Evolutionary conservation across 2,113 vertebrate species (phyloP), one percentile per base, ranked within the genome.

Genomic region (Piprites chloris): DNA sequence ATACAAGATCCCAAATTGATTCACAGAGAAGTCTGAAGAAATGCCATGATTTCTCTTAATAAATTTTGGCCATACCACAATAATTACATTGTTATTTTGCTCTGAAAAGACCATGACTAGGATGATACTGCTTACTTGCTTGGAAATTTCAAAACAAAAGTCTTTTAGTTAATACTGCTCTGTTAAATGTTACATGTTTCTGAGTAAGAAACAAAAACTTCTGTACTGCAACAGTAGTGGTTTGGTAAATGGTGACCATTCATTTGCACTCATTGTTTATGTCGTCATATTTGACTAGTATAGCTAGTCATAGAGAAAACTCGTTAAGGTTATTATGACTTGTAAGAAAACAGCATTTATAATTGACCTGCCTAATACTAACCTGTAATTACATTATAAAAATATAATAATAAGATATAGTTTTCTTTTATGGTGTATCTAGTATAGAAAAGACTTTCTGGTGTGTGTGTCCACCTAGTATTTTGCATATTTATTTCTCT

Each of bases 21-120:
- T 96, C 83, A 80, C 82, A 72, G 67, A 53, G 42, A 67, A 66
- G 55, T 58, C 56, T 74, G 72, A 44, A 95, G 59, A 96, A 95
- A 93, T 89, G 92, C 90, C 83, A 65, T 55, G 75, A 93, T 94
- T 94, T 88, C 85, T 95, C 68, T 90, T 77, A 53, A 68, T 86
- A 90, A 96, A 93, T 93, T 90, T 81, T 77, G 79, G 32, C 44
- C 24, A 20, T 28, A n/a, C 46, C 37, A 39, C 49, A 91, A 68
- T 67, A 91, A 87, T 86, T 61, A 75, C 59, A 56, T 75, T 86
- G 56, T 81, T 75, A 84, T 78, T 92, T 77, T 78, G 9, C 15
- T 74, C 93, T 72, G 72, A 81, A 74, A 46, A 78, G 28, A 30
- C 22, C 42, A 39, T 30, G 42, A 77, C 26, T 50, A 24, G 46